These are phyloP conservation scores for Aproaerema taeniolella DNA, from an alignment of 2,888 invertebrate species.

Conservation along the genomic window DNA sequence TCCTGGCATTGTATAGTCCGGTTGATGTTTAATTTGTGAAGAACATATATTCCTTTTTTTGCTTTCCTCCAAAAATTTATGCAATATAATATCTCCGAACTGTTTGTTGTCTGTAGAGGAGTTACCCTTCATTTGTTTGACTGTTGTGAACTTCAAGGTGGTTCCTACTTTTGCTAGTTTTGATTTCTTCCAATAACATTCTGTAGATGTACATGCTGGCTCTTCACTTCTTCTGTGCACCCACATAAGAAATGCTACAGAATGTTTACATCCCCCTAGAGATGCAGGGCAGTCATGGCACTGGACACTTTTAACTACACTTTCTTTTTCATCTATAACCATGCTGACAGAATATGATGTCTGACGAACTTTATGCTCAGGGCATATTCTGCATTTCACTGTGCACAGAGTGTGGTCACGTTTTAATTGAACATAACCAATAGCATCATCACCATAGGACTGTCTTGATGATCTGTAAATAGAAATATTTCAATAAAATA, in stretches of 20 bases:
- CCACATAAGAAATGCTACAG: conserved; percentile 34
- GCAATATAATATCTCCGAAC: conserved; percentile 18
- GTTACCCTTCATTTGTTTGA: conserved; percentile 21
- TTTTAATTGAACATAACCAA: conserved; percentile 27
- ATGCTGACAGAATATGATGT: conserved; percentile 25
- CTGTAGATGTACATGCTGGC: conserved; percentile 26
- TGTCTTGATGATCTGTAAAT: conserved; percentile 21
- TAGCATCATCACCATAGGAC: conserved; percentile 29
- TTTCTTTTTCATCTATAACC: conserved; percentile 26
- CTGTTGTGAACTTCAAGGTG: conserved; percentile 28
- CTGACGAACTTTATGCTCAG: conserved; percentile 30
- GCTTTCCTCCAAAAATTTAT: conserved; percentile 22
- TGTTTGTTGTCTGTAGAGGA: conserved; percentile 21
- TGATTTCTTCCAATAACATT: conserved; percentile 35
- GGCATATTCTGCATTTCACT: conserved; percentile 27
- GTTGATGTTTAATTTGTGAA: conserved; percentile 27
- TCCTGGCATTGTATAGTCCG: conserved; percentile 15
- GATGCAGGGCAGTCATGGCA: conserved; percentile 31
- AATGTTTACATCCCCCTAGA: conserved; percentile 33
- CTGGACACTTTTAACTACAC: conserved; percentile 15
- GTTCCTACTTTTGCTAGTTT: conserved; percentile 28
- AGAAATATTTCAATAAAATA: not conserved
- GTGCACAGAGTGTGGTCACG: conserved; percentile 24
- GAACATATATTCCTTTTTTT: conserved; percentile 22
- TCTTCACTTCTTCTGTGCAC: conserved; percentile 34